These are phyloP conservation scores for Corythoichthys intestinalis DNA, from an alignment of 2,113 vertebrate genomes.

Conservation along the genomic window DNA sequence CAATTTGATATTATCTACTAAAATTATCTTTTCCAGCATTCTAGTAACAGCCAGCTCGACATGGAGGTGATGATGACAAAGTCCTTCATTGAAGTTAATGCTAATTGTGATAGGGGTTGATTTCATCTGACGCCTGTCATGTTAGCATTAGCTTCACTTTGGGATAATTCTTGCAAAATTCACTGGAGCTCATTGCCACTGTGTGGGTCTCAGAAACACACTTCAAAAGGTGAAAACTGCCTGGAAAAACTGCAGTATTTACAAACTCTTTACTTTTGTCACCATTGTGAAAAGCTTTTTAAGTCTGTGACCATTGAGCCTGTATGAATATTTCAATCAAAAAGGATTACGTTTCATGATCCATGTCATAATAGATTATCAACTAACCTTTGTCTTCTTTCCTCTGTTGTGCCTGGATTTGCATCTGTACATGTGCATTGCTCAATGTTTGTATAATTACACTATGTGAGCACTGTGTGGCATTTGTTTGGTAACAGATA, in stretches of 20 bases:
- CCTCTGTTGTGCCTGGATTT: neutral
- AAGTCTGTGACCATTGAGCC: neutral
- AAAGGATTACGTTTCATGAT: neutral
- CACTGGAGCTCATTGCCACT: neutral
- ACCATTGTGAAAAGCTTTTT: neutral
- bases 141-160: constrained; percentile 76
- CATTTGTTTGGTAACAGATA: neutral
- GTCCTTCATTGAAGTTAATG: constrained; percentile 75
- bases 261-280: neutral
- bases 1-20: neutral
- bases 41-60: neutral
- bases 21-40: neutral
- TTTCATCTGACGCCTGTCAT: constrained; percentile 67
- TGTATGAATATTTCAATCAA: neutral
- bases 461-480: neutral
- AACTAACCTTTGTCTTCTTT: neutral
- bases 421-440: neutral
- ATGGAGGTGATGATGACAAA: neutral
- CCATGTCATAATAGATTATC: neutral
- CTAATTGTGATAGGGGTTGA: constrained; percentile 84
- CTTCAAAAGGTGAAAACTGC: neutral
- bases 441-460: neutral
- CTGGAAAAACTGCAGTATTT: neutral
- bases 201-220: neutral
- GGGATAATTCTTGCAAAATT: constrained; percentile 32